Percentiles rank a stretch among this genome's conserved stretches.
phyloP scores from a whole-genome alignment of 1,140 invertebrate genomes.

The Lethrus apterus region DNA sequence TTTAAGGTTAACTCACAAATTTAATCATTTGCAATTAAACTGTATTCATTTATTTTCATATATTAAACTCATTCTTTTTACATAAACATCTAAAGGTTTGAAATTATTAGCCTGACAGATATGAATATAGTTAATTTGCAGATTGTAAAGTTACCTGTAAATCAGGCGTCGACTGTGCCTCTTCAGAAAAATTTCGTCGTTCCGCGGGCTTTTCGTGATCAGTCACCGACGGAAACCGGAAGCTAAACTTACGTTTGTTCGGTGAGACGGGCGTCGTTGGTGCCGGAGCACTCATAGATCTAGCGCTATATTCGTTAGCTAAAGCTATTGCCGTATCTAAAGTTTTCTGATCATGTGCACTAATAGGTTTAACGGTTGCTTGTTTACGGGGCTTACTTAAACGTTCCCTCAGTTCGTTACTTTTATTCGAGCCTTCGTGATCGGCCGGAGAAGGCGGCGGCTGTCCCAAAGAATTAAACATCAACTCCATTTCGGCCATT shows the following conservation, averaged over 20 bases:
- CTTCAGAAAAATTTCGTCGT: slow-evolving; percentile 79
- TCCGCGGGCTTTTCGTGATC: slow-evolving; percentile 54
- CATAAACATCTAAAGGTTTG: no score
- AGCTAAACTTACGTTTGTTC: slow-evolving; percentile 78
- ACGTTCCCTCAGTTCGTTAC: slow-evolving; percentile 66
- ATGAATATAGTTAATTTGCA: no score
- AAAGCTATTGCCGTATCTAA: slow-evolving; percentile 89
- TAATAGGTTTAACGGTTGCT: slow-evolving; percentile 84
- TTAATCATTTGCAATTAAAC: neutral
- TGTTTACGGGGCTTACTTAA: slow-evolving; percentile 18
- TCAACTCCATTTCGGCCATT: slow-evolving; percentile 92
- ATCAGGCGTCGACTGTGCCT: slow-evolving; percentile 82
- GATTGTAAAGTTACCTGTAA: slow-evolving; percentile 73
- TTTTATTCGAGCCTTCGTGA: slow-evolving; percentile 52
- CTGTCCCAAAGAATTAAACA: slow-evolving; percentile 57
- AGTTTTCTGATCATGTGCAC: slow-evolving; percentile 86
- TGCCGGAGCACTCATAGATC: slow-evolving; percentile 77
- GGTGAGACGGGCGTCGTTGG: slow-evolving; percentile 68
- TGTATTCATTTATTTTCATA: no score
- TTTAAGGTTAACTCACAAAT: neutral
- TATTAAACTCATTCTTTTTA: no score
- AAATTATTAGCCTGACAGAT: no score
- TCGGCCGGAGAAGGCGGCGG: slow-evolving; percentile 48
- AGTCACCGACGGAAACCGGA: slow-evolving; percentile 62
- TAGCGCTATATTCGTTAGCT: slow-evolving; percentile 84